Base-by-base conservation (phyloP, 1,140 invertebrate species). In the Achroia grisella region DNA sequence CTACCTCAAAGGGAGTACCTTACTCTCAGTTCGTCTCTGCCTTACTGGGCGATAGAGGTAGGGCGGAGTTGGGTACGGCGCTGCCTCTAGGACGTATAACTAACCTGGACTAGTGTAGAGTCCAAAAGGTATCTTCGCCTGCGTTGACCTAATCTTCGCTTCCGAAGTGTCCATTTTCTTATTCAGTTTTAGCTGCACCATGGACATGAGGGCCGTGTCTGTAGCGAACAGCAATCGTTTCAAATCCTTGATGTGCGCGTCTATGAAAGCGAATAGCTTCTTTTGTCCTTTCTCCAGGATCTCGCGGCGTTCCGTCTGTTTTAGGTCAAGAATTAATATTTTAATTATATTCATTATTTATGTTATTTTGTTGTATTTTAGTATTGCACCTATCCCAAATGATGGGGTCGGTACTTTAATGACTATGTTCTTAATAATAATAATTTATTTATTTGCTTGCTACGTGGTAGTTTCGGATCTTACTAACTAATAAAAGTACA, bases 151-250 rank as follows among this genome's bases (percentile, higher is more conserved):
- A 8, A 84, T 84, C 29, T 84, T 84, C 0, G 70, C 66, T 41
- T 81, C 79, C 0, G 75, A 79, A 0, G 76, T 72, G 54, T 80
- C 79, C 79, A 83, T 83, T 29, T 83, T 83, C 52, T 80, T 83
- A 39, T 80, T 80, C 13, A 82, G 44, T 36, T 84, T 84, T 9
- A 84, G 44, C 15, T 77, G 46, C 0, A 84, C 77, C 80, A 84
- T 84, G 0, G 80, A 81, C 77, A 81, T 84, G 5, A 84, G 63
- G 0, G 76, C 71, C 61, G 71, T 77, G 48, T 84, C 80, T 0
- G 76, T 81, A 4, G 71, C 71, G 27, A 72, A 78, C 0, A 84
- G 58, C 2, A 84, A 32, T 6, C 77, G 39, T 54, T 84, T 84
- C 52, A 84, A 50, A 12, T 84, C 80, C n/a, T 82, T 80, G 10